Percentiles rank a stretch among this genome's conserved stretches.
Evolutionary conservation across 2,797 vertebrate species (phyloP).

Genomic region (Pangasius mekongensis): DNA sequence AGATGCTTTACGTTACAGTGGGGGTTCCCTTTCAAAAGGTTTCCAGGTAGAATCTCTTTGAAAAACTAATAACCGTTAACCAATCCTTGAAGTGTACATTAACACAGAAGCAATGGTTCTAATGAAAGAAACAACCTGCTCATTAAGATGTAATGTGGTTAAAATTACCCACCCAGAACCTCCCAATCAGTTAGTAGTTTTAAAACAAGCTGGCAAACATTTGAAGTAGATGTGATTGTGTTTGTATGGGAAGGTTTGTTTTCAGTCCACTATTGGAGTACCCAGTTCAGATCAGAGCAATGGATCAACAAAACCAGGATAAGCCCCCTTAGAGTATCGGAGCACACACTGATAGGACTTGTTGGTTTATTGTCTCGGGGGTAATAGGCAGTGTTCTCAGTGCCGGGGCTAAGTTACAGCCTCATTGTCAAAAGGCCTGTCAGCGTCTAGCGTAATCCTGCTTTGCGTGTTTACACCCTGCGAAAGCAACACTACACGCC

Average conservation of each 20-base stretch:
- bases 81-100: background rate
- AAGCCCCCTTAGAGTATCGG: conserved; percentile 58
- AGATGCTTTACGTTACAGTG: background rate
- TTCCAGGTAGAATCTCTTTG: background rate
- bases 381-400: conserved; percentile 62
- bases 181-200: background rate
- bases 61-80: background rate
- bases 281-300: background rate
- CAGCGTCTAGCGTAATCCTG: conserved; percentile 59
- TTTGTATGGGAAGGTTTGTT: conserved; percentile 23
- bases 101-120: background rate
- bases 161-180: background rate
- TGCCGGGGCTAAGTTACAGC: conserved; percentile 48
- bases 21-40: background rate
- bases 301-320: conserved; percentile 45
- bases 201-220: background rate
- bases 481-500: conserved; percentile 48
- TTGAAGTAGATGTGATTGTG: background rate
- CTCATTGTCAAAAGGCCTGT: conserved; percentile 50
- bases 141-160: background rate
- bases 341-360: conserved; percentile 63
- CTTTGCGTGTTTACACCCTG: conserved; percentile 55
- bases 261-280: conserved; percentile 16
- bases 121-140: background rate
- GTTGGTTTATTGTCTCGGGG: conserved; percentile 54